phyloP scores from a whole-genome alignment of 2,797 vertebrate genomes.

The Urocyon cinereoargenteus region DNA sequence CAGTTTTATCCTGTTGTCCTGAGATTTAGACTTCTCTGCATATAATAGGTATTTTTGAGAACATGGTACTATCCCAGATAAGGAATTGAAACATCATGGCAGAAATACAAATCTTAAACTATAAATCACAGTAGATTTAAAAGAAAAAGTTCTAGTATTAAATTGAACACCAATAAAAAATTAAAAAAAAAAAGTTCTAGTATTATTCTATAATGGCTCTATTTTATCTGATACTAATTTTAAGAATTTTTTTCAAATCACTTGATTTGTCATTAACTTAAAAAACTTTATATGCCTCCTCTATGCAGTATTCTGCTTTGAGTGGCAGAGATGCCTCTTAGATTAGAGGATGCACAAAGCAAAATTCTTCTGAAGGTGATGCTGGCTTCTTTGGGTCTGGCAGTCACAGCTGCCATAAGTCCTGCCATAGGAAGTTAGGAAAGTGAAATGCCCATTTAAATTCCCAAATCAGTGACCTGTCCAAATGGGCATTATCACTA shows the following conservation, averaged over 20 bases:
- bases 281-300: not conserved
- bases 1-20: conserved; percentile 2
- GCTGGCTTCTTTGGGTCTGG: not conserved
- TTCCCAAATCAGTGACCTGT: not conserved
- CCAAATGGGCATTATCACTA: not conserved
- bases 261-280: conserved; percentile 37
- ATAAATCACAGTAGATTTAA: conserved; percentile 13
- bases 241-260: conserved; percentile 40
- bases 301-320: not conserved
- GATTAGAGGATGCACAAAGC: not conserved
- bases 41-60: not conserved
- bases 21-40: conserved; percentile 9
- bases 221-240: not conserved
- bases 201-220: not conserved
- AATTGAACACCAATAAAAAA: too few relatives aligned
- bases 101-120: conserved; percentile 60
- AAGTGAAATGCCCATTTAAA: not conserved
- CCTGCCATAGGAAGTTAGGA: not conserved
- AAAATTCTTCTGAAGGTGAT: not conserved
- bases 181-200: not conserved
- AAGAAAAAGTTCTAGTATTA: not conserved
- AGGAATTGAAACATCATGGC: not conserved
- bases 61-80: not conserved
- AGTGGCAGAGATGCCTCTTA: not conserved
- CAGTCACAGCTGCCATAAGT: not conserved